Evolutionary conservation across 2,113 vertebrate genomes (phyloP), one percentile per base, ranked within the genome.

Genomic region (Amblyornis subalaris): DNA sequence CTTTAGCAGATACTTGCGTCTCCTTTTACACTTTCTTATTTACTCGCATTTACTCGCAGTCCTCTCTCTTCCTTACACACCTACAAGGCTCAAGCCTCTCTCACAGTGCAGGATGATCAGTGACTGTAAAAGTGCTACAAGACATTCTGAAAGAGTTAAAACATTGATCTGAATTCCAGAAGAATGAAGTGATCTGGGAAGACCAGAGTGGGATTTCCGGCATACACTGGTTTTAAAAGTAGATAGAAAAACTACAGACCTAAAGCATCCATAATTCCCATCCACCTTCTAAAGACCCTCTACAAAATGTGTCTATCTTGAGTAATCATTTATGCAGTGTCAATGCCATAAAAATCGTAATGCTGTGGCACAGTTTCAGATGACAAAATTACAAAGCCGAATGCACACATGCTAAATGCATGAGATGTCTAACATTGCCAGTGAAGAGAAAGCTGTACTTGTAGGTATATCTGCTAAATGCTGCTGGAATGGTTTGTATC

Each of bases 1-100:
- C 85, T 93, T 90, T n/a, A 89, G 65, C 57, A 95, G 69, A 77
- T n/a, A 51, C 23, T 91, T 25, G 22, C 0, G 0, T 84, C 89
- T 95, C 69, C 69, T 94, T 91, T 96, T 86, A 96, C 44, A 71
- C 42, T 61, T 87, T 67, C 80, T 74, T 79, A 79, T 44, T 94
- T 72, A 71, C 9, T 4, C 48, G 75, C 53, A 79, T 44, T 94
- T 72, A 71, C 9, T 4, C 48, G 75, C 53, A 69, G 73, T 58
- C 33, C 14, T 42, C 40, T 23, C 36, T 71, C 38, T 44, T 66
- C 50, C 88, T 88, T 24, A 77, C 24, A 44, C 23, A 75, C 31
- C 36, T 89, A 67, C 22, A 85, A 55, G 71, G 50, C 29, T n/a
- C 66, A 91, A 85, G 89, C 18, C 15, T 42, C 62, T 58, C 54